Evolutionary conservation across 2,113 vertebrate species (phyloP), one percentile per base, ranked within the genome.

Genomic region (Dromas ardeola): DNA sequence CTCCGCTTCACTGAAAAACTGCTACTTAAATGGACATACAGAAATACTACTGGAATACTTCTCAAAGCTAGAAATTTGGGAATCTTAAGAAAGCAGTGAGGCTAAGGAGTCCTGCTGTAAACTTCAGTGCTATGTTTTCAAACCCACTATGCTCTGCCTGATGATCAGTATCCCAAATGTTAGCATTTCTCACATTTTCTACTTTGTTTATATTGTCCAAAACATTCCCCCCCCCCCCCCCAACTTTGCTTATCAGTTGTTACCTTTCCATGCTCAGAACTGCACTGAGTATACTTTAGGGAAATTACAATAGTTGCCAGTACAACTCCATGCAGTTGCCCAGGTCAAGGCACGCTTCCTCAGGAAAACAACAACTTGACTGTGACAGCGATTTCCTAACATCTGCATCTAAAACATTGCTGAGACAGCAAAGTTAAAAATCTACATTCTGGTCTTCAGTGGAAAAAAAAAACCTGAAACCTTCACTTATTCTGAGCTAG

Each of bases 381-480:
- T 77, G 85, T 38, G 70, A 80, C 86, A 92, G 90, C 74, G 80
- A 73, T 93, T 96, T 94, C 92, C 80, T 79, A 55, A 80, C 80
- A 94, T 94, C 86, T 91, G 92, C 95, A 85, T 74, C 70, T 40
- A 81, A 88, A 90, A 79, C 62, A 76, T 1, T 89, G 96, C 97
- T 95, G 92, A 97, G 56, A 19, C 93, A 94, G 95, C 91, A 95
- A 66, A 93, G 74, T 81, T 95, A 90, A 49, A 95, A 80, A 90
- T 82, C 79, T 90, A 89, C 87, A 87, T 53, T 96, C 67, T 90
- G 52, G 38, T 87, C 61, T 88, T 72, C 90, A 96, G 62, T 85
- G 56, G 72, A 38, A 63, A 88, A 86, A 27, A 59, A 70, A 69
- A 19, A 50, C 9, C 43, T n/a, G 38, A 94, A 96, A 89, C 18